Percentiles rank a stretch among this genome's conserved stretches.
These are phyloP conservation scores for Spodoptera picta DNA, from an alignment of 2,888 invertebrate species.

Conservation along the genomic window DNA sequence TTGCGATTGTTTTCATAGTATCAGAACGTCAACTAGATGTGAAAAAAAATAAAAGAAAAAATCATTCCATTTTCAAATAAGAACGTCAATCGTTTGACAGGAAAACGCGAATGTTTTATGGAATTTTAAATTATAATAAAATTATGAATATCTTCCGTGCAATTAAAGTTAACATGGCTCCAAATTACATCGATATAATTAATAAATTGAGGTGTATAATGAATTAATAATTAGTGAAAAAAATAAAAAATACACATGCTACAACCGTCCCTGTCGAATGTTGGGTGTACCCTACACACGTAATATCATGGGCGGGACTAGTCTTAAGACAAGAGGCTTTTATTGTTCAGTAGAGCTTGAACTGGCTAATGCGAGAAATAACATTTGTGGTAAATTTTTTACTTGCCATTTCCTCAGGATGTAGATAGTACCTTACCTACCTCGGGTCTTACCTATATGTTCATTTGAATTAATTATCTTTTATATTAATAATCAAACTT, in stretches of 20 bases:
- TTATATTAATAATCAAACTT: too few relatives aligned
- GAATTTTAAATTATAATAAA: conserved; percentile 15
- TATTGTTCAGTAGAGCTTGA: too few relatives aligned
- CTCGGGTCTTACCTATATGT: too few relatives aligned
- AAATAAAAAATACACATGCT: conserved; percentile 58
- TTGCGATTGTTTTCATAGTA: too few relatives aligned
- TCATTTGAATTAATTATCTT: too few relatives aligned
- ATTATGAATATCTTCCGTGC: conserved; percentile 12
- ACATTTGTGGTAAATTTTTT: too few relatives aligned
- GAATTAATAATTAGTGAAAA: conserved; percentile 48
- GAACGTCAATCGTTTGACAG: background rate
- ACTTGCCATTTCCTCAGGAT: too few relatives aligned
- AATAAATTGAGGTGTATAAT: conserved; percentile 42
- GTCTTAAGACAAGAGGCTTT: conserved; percentile 5
- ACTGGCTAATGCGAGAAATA: too few relatives aligned
- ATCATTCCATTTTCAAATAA: background rate
- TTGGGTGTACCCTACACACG: conserved; percentile 30
- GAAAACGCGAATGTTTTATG: background rate
- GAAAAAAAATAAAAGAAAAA: background rate
- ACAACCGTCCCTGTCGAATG: conserved; percentile 57
- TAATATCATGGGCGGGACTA: conserved; percentile 1
- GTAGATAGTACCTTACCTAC: too few relatives aligned
- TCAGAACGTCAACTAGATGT: too few relatives aligned
- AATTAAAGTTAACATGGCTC: conserved; percentile 27
- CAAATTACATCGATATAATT: conserved; percentile 44